Conservation (phyloP, 2,797 vertebrate species). For the Pampus argenteus region DNA sequence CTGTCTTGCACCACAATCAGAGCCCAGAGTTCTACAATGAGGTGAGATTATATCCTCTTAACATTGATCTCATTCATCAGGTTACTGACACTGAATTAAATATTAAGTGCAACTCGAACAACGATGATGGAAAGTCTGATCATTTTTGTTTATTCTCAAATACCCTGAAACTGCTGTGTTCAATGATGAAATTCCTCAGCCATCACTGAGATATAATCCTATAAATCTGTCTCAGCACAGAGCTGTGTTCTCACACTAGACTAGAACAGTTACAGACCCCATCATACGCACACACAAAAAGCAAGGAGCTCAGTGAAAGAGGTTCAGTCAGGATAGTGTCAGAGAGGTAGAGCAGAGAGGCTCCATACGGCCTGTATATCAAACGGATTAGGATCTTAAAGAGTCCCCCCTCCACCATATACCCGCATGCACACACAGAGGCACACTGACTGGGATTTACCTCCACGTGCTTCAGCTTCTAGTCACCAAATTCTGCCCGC, state of each 20-base stretch:
- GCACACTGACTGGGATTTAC: slow-evolving; percentile 33
- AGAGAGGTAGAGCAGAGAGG: slow-evolving; percentile 14
- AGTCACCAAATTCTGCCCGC: not conserved
- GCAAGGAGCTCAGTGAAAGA: not conserved
- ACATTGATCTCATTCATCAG: not conserved
- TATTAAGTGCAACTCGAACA: not conserved
- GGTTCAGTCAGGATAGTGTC: slow-evolving; percentile 1
- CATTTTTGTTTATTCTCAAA: not conserved
- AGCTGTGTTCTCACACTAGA: slow-evolving; percentile 40
- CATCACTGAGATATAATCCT: slow-evolving; percentile 60
- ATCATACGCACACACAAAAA: not conserved
- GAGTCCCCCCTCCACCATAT: not conserved
- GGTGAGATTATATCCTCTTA: slow-evolving; percentile 80
- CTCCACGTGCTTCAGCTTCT: slow-evolving; percentile 27
- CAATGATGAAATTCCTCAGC: slow-evolving; percentile 39
- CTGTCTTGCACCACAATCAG: slow-evolving; percentile 96
- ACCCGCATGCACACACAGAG: slow-evolving; percentile 17
- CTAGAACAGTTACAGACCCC: slow-evolving; percentile 26
- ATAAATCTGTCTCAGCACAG: slow-evolving; percentile 51
- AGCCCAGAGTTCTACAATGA: slow-evolving; percentile 98
- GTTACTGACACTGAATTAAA: not conserved
- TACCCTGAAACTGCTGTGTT: not conserved
- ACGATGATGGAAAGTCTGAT: not conserved
- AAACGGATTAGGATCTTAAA: slow-evolving; percentile 64
- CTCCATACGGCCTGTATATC: slow-evolving; percentile 57